Percentiles rank a stretch among this genome's conserved stretches.
Evolutionary conservation across 2,888 invertebrate species (phyloP).

Genomic region (Platycheirus albimanus): DNA sequence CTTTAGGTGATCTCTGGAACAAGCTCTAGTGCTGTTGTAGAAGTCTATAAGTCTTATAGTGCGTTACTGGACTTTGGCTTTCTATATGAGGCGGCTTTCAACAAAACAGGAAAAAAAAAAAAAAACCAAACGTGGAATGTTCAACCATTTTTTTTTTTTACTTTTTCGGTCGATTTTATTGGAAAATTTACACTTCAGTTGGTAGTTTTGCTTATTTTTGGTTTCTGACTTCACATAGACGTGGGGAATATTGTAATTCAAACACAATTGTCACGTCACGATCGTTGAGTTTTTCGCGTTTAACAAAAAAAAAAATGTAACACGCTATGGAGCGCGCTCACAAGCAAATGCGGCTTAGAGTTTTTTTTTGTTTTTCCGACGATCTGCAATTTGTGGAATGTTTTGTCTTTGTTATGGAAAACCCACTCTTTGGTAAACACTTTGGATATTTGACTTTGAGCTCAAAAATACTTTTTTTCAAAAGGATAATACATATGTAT

Average conservation of each 20-base stretch:
- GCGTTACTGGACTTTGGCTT: slow-evolving; percentile 29
- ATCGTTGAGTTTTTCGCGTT: slow-evolving; percentile 47
- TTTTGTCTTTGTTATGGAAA: neutral
- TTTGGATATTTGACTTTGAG: slow-evolving; percentile 2
- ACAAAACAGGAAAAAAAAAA: neutral
- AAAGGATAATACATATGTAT: no score
- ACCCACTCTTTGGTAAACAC: neutral
- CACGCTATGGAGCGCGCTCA: neutral
- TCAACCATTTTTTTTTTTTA: neutral
- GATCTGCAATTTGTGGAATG: slow-evolving; percentile 22
- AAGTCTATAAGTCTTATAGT: slow-evolving; percentile 9
- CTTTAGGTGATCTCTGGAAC: slow-evolving; percentile 15
- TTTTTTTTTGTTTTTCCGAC: slow-evolving; percentile 47
- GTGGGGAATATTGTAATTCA: slow-evolving; percentile 59
- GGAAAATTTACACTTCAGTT: slow-evolving; percentile 59
- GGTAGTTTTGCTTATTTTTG: slow-evolving; percentile 27
- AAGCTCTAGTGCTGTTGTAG: neutral
- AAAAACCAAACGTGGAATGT: slow-evolving; percentile 37
- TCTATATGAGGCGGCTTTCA: slow-evolving; percentile 36
- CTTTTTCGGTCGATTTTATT: slow-evolving; percentile 53
- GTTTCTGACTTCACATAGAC: slow-evolving; percentile 64
- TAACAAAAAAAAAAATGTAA: slow-evolving; percentile 33
- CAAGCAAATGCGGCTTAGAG: slow-evolving; percentile 29
- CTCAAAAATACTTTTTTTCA: no score
- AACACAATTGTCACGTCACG: slow-evolving; percentile 71